phyloP scores from a whole-genome alignment of 2,797 vertebrate genomes.

The Choloepus didactylus region DNA sequence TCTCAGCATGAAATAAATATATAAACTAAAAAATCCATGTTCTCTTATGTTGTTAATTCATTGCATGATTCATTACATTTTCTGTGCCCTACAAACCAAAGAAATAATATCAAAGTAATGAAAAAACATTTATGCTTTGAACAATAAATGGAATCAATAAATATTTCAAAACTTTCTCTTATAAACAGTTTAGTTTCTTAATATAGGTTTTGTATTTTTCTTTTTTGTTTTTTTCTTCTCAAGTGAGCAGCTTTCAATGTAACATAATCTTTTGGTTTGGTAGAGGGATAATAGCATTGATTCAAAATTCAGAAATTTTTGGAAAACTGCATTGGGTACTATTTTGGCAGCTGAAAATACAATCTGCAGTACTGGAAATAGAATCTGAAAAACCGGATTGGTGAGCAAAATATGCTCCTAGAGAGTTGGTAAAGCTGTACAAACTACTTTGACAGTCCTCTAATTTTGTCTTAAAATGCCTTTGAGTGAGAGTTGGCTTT shows the following conservation, averaged over 20 bases:
- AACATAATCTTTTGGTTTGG: background rate
- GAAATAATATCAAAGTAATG: background rate
- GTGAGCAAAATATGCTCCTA: background rate
- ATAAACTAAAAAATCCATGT: background rate
- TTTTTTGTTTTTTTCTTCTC: background rate
- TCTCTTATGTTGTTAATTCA: background rate
- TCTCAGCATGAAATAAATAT: background rate
- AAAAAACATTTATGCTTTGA: background rate
- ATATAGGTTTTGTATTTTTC: background rate
- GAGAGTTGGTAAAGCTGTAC: background rate
- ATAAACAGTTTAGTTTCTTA: background rate
- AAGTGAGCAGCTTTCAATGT: background rate
- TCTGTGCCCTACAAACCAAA: background rate
- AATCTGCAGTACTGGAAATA: background rate
- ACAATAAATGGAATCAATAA: background rate
- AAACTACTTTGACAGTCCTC: background rate
- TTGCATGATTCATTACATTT: background rate
- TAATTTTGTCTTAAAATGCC: background rate
- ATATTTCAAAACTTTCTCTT: background rate
- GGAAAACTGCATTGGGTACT: background rate
- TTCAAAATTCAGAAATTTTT: background rate
- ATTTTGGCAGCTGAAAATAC: background rate
- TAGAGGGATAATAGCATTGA: background rate
- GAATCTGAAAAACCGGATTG: background rate
- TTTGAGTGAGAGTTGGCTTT: background rate